Conservation (phyloP, 2,797 vertebrate genomes). For the Sebastes alutus region DNA sequence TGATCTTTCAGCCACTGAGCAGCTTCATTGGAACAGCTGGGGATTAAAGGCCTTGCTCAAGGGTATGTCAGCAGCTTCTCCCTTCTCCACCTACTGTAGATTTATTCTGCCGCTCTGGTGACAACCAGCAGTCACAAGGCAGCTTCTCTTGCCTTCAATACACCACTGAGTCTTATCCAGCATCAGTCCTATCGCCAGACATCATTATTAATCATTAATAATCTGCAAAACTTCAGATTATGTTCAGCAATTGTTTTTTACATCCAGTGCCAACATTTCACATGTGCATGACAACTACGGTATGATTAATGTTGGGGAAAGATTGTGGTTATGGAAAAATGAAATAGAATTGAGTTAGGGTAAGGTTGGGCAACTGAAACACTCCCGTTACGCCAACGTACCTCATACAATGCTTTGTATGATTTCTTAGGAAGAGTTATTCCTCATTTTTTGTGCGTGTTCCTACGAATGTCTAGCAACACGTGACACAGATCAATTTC, state of each 20-base stretch:
- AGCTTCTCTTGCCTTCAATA: neutral
- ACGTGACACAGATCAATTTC: no score
- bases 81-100: neutral
- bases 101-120: neutral
- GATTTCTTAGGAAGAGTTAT: no score
- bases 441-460: no score
- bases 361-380: neutral
- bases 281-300: neutral
- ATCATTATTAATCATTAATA: neutral
- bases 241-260: neutral
- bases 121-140: neutral
- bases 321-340: neutral
- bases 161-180: neutral
- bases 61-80: neutral
- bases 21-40: neutral
- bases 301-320: neutral
- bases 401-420: no score
- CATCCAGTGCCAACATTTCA: neutral
- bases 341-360: neutral
- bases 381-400: neutral
- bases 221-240: neutral
- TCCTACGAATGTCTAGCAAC: no score
- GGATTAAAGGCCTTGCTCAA: slow-evolving; percentile 3
- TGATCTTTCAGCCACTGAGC: neutral
- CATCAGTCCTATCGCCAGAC: neutral